Conservation (phyloP, 2,797 vertebrate species). For the Gallinago stenura region DNA sequence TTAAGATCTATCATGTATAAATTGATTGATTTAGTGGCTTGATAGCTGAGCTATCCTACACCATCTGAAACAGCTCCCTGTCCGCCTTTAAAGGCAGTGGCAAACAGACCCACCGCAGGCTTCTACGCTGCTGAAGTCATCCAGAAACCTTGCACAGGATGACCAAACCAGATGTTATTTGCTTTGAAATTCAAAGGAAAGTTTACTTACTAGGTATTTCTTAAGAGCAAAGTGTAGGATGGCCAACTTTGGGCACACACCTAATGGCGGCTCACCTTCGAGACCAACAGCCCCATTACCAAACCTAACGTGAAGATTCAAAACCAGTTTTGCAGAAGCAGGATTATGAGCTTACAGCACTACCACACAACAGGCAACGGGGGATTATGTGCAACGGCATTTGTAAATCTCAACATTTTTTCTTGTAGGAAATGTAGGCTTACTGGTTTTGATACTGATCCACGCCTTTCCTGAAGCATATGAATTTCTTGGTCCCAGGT, state of each 20-base stretch:
- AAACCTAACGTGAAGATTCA: background rate
- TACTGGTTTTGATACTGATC: background rate
- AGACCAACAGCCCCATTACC: background rate
- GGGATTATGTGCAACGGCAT: background rate
- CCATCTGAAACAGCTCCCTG: slow-evolving; percentile 19
- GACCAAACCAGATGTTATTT: background rate
- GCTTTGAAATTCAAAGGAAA: slow-evolving; percentile 16
- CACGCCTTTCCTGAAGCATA: background rate
- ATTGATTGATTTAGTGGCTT: background rate
- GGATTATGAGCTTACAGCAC: background rate
- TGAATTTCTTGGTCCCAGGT: background rate
- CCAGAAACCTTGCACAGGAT: slow-evolving; percentile 5
- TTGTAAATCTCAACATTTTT: background rate
- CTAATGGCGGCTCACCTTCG: background rate
- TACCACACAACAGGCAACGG: background rate
- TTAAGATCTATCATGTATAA: background rate
- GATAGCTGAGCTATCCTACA: background rate
- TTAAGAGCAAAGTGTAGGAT: background rate
- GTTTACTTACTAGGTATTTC: background rate
- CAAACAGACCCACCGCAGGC: background rate
- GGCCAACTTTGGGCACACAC: background rate
- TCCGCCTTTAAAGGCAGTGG: background rate
- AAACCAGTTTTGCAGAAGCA: background rate
- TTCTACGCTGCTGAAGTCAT: background rate
- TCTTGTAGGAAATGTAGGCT: background rate